Base-by-base conservation (phyloP, 2,888 invertebrate genomes). In the Agriopis marginaria region DNA sequence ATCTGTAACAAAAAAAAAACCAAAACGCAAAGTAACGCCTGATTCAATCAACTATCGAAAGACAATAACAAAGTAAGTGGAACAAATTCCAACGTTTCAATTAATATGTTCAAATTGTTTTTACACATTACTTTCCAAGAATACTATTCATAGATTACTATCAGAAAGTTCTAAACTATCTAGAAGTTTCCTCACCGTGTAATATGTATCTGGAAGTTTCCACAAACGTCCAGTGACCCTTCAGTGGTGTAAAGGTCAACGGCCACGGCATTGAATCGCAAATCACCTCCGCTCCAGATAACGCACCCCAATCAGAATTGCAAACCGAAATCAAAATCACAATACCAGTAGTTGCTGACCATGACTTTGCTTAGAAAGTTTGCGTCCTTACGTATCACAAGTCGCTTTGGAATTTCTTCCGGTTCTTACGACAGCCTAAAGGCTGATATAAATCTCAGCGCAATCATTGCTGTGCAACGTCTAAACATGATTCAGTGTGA, bases 291-390 rank as follows among this genome's bases (percentile, higher is more conserved):
- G 47, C 47, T 14, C 42, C 55, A 62, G 50, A 50, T 56, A 64
- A 60, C 49, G 54, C 64, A 60, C 60, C 55, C 51, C 54, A 50
- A 63, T 66, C 59, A n/a, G 70, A 70, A 70, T 70, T 66, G 66
- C 70, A 66, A 70, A 70, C 63, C 6, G 39, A 66, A 53, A 63
- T 66, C 42, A 59, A 23, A 53, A 66, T 64, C 47, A 60, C 60
- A 60, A 61, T 49, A 40, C 50, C 47, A 14, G 12, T 56, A 62
- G 51, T 51, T 51, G 40, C n/a, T 60, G 42, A 55, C 63, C 63
- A 11, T 64, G 64, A 61, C 64, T 68, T 64, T 61, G 55, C 54
- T 54, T 55, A 54, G 2, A 40, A 49, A 68, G 23, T 40, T 45
- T 11, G 59, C 9, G 12, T 32, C 32, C 23, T 3, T 3, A 39